Percentiles rank a stretch among this genome's conserved stretches.
Evolutionary conservation across 2,888 invertebrate genomes (phyloP).

Genomic region (Drosophila formosana): DNA sequence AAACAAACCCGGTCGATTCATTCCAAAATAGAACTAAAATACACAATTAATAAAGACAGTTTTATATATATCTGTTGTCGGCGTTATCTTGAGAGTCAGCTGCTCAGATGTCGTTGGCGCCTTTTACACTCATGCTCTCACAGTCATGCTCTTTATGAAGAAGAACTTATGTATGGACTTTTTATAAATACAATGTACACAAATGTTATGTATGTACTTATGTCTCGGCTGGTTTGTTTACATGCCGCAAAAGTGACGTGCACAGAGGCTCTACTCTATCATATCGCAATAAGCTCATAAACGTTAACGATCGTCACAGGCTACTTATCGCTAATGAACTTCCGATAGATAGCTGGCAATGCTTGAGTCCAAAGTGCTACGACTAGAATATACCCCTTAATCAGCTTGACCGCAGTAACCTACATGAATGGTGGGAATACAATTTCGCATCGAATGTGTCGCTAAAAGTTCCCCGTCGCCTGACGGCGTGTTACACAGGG

Average conservation of each 20-base stretch:
- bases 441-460: background rate
- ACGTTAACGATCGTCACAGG: conserved; percentile 8
- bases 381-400: conserved; percentile 12
- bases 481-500: background rate
- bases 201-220: background rate
- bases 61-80: conserved; percentile 18
- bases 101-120: conserved; percentile 15
- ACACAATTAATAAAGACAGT: conserved; percentile 17
- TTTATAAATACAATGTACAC: conserved; percentile 20
- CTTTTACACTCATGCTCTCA: conserved; percentile 31
- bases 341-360: background rate
- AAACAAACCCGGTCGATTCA: conserved; percentile 26
- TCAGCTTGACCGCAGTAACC: conserved; percentile 9
- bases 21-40: conserved; percentile 7
- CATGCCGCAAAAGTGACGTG: conserved; percentile 40
- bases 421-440: background rate
- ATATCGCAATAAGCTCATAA: conserved; percentile 19
- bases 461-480: background rate
- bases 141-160: conserved; percentile 67
- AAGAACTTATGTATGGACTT: conserved; percentile 37
- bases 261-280: conserved; percentile 18
- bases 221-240: conserved; percentile 45
- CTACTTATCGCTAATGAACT: conserved; percentile 11
- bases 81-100: conserved; percentile 31
- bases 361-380: conserved; percentile 6